A percentile compares a stretch with the other conserved stretches of the same genome.
Conservation (phyloP, 2,888 invertebrate genomes). For the Liodrosophila aerea region DNA sequence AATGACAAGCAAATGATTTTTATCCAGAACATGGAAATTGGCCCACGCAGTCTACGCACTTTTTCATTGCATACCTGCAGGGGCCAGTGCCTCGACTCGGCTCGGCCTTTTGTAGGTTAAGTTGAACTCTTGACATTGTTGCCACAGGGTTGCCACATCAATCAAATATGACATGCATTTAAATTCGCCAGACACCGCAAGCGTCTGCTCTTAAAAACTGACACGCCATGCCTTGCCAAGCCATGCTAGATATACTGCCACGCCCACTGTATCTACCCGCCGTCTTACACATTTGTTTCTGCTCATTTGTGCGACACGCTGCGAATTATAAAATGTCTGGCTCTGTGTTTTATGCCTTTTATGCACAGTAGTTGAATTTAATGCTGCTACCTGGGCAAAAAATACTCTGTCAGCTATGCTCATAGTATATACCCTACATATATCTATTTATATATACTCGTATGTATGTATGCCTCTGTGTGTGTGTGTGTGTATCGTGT, state of each 20-base stretch:
- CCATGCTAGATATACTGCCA: not conserved
- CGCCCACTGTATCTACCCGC: not conserved
- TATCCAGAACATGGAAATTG: constrained; percentile 30
- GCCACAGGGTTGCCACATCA: constrained; percentile 52
- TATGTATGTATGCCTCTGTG: constrained; percentile 16
- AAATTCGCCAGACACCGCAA: constrained; percentile 52
- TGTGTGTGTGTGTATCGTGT: constrained; percentile 39
- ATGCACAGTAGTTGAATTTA: constrained; percentile 60
- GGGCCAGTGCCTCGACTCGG: constrained; percentile 32
- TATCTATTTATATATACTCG: constrained; percentile 20
- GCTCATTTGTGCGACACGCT: constrained; percentile 41
- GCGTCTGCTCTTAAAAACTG: constrained; percentile 23
- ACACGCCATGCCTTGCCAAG: constrained; percentile 14
- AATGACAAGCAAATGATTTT: constrained; percentile 52
- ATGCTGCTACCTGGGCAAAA: constrained; percentile 39
- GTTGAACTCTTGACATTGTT: constrained; percentile 75
- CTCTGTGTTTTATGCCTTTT: constrained; percentile 52
- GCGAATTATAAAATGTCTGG: constrained; percentile 54
- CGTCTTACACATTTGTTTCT: not conserved
- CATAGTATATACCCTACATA: constrained; percentile 15
- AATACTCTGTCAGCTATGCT: too few species aligned
- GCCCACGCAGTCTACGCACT: constrained; percentile 45
- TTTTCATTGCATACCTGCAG: constrained; percentile 72
- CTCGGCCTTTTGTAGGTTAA: constrained; percentile 47
- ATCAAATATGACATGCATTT: constrained; percentile 78